Evolutionary conservation across 2,113 vertebrate species (phyloP), one percentile per base, ranked within the genome.

Genomic region (Dromiciops gliroides): DNA sequence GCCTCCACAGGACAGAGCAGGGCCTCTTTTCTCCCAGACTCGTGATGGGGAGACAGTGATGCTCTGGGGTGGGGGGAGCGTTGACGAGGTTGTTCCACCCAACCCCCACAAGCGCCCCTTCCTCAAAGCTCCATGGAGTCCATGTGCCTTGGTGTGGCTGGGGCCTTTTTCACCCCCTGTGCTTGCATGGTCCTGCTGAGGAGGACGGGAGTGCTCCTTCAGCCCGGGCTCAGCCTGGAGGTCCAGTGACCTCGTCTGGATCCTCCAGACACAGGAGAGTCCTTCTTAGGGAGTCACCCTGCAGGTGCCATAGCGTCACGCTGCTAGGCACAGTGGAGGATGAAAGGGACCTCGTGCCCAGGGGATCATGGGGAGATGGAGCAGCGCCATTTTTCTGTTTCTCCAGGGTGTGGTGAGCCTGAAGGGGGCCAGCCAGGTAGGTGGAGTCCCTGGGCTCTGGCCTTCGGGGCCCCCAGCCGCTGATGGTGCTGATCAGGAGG

Each of bases 341-440:
- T 22, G 8, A 44, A n/a, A 83, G n/a, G 37, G 67, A 7, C 23
- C 16, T 37, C 14, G 5, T n/a, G n/a, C 16, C 37, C 16, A 19
- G 3, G 51, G 47, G 95, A 23, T 25, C 89, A n/a, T 95, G 0
- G 0, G 95, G 95, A 52, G 95, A 90, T 97, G 92, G 96, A 93
- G 96, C 94, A 95, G 51, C 98, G 98, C 98, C 94, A 51, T 96
- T 51, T 98, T 98, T 98, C 98, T 99, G 75, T 99, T 98, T 98
- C 98, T 97, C 97, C 97, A 98, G 98, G 98, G 95, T 98, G 96
- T 97, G 98, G 97, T 96, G 96, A 97, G 98, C 97, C 98, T 98
- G 98, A 98, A 98, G 98, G 97, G 98, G 97, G 96, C 96, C 98
- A 96, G 97, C 93, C 98, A 98, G 98, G 98, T 98, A 98, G 98